Evolutionary conservation across 2,888 invertebrate genomes (phyloP).

Genomic region (Pachycephus smyrnensis): DNA sequence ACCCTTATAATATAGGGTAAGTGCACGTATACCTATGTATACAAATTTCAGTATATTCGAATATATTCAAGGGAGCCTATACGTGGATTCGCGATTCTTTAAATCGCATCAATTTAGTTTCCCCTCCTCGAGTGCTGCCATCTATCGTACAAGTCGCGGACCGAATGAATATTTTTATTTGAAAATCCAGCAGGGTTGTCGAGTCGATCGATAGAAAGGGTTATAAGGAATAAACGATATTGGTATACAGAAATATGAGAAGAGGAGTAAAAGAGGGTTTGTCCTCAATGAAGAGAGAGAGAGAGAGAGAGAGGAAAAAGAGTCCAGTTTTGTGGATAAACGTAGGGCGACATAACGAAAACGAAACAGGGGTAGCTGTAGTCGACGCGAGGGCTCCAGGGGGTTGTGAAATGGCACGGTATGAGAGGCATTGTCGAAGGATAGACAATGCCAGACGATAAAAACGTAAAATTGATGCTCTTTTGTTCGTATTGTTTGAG

Average conservation of each 20-base stretch:
- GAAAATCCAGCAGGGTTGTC: too few species aligned
- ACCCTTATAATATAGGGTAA: too few species aligned
- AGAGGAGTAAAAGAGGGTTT: slow-evolving; percentile 1
- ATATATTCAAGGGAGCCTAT: too few species aligned
- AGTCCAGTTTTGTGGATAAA: slow-evolving; percentile 17
- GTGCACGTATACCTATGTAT: too few species aligned
- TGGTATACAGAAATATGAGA: neutral
- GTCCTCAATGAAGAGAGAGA: slow-evolving; percentile 14
- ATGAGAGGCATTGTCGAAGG: slow-evolving; percentile 56
- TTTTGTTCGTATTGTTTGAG: slow-evolving; percentile 63
- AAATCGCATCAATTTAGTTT: too few species aligned
- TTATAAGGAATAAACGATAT: too few species aligned
- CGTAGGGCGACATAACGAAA: slow-evolving; percentile 12
- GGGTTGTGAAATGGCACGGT: slow-evolving; percentile 19
- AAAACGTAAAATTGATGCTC: slow-evolving; percentile 66
- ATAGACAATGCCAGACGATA: slow-evolving; percentile 63
- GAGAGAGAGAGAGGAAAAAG: slow-evolving; percentile 20
- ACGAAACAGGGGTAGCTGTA: slow-evolving; percentile 23
- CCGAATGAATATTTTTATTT: too few species aligned
- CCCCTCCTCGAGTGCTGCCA: too few species aligned
- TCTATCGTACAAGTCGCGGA: too few species aligned
- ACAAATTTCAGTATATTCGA: too few species aligned
- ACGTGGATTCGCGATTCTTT: too few species aligned
- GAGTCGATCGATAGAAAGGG: too few species aligned
- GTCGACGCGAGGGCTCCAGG: slow-evolving; percentile 28